Base-by-base conservation (phyloP, 1,140 invertebrate species). In the Pristionchus pacificus region DNA sequence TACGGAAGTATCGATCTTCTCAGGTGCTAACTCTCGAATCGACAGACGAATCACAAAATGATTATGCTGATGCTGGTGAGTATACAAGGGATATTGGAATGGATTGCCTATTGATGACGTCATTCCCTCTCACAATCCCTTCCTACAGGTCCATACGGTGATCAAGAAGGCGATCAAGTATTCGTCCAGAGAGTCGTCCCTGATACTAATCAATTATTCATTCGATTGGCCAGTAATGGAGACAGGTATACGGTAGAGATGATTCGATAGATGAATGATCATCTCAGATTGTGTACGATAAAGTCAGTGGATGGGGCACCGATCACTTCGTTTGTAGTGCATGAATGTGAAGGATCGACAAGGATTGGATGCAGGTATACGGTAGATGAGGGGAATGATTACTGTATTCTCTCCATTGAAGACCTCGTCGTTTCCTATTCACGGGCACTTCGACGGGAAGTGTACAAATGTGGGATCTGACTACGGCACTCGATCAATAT, bases 391-490 rank as follows among this genome's bases (percentile, higher is more conserved):
- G n/a, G n/a, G n/a, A n/a, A n/a, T n/a, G n/a, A n/a, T n/a, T n/a
- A n/a, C n/a, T n/a, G n/a, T n/a, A n/a, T n/a, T n/a, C n/a, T n/a
- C n/a, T n/a, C n/a, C n/a, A n/a, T n/a, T n/a, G n/a, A n/a, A n/a
- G n/a, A n/a, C 93, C 93, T 1, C 86, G 93, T 14, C 84, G 94
- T 71, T 93, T 95, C 80, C 90, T 98, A 78, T 91, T 98, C 77
- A 96, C 94, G 24, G 95, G 95, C 2, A 95, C 97, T 84, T 89
- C 90, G 24, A 95, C 93, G 83, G 95, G 95, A 61, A 91, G 91
- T 64, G 91, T 97, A 77, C 94, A 97, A 87, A 94, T 97, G 91
- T 98, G 94, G 94, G 95, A 98, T 86, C 87, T 98, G 33, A 96
- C 93, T 1, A 97, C 93, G 13, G 94, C 93, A 60, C 86, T 97